These are phyloP conservation scores for Bombus superbus DNA, from an alignment of 1,140 invertebrate species.

Conservation along the genomic window DNA sequence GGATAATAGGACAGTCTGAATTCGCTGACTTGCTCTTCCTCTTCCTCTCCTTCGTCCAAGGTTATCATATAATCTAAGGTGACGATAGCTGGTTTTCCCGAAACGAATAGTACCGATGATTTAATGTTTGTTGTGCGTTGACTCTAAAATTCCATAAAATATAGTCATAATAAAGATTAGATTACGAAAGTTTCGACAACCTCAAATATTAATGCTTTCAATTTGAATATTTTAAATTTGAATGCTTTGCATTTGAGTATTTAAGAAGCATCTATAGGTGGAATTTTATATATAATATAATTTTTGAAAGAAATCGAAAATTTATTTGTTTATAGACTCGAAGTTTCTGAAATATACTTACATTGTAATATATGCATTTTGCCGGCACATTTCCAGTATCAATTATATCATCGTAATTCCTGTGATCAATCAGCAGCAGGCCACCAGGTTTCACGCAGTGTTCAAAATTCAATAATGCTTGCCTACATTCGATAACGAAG, in stretches of 20 bases:
- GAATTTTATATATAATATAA: background rate
- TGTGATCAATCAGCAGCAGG: conserved; percentile 92
- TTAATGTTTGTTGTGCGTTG: conserved; percentile 91
- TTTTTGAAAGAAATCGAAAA: background rate
- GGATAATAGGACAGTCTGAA: conserved; percentile 95
- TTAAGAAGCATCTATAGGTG: background rate
- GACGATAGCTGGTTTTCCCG: conserved; percentile 88
- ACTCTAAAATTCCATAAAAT: conserved; percentile 84
- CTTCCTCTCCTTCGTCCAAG: conserved; percentile 79
- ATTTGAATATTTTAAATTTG: background rate
- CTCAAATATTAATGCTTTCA: background rate
- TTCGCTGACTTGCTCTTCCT: conserved; percentile 83
- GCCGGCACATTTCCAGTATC: conserved; percentile 88
- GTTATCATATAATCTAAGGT: conserved; percentile 91
- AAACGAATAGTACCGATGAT: conserved; percentile 90
- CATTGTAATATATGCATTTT: conserved; percentile 94
- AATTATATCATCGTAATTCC: conserved; percentile 93
- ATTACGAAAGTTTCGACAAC: too few relatives aligned
- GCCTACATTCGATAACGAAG: conserved; percentile 71
- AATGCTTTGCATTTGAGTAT: background rate
- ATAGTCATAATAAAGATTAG: too few relatives aligned
- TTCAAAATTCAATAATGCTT: conserved; percentile 90
- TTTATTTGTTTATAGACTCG: background rate
- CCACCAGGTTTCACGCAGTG: conserved; percentile 93
- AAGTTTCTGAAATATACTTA: conserved; percentile 81